Evolutionary conservation across 1,140 invertebrate genomes (phyloP), one percentile per base, ranked within the genome.

Genomic region (Scaptodrosophila lebanonensis): DNA sequence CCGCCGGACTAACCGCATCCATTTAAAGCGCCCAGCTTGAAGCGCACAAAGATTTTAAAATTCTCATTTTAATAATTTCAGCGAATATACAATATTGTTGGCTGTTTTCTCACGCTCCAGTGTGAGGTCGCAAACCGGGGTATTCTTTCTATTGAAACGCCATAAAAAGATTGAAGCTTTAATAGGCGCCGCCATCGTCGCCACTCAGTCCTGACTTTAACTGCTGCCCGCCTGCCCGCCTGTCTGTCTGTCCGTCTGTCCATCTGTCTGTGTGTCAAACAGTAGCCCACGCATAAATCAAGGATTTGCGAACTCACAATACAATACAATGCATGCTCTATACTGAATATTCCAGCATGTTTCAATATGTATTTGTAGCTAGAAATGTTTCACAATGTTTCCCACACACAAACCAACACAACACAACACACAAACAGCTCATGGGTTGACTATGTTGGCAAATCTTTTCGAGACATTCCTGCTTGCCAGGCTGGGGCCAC

Each of bases 131-230:
- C n/a, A 17, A 25, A 29, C n/a, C 9, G 48, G 62, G 68, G n/a
- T n/a, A n/a, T n/a, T n/a, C n/a, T n/a, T 79, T 79, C 73, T 73
- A 79, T 79, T 79, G 73, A 79, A 79, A 79, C 69, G 68, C 73
- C 73, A 79, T 79, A 79, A 79, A 79, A 76, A 79, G 64, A 61
- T 79, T 79, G 75, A 66, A 68, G 68, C 65, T 79, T 79, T 82
- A 69, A 75, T 73, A 83, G 75, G 75, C 75, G 75, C 75, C 75
- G 75, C 75, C 57, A 63, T 56, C n/a, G 35, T 38, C 13, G 8
- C 12, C 32, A 33, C n/a, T 15, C 47, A 57, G 39, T 49, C 33
- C 22, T 42, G 18, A 49, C 13, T 49, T 22, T 36, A 27, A 33
- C n/a, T n/a, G n/a, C n/a, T n/a, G n/a, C n/a, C n/a, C n/a, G n/a